Evolutionary conservation across 1,140 invertebrate species (phyloP).

Genomic region (Helicoverpa armigera): DNA sequence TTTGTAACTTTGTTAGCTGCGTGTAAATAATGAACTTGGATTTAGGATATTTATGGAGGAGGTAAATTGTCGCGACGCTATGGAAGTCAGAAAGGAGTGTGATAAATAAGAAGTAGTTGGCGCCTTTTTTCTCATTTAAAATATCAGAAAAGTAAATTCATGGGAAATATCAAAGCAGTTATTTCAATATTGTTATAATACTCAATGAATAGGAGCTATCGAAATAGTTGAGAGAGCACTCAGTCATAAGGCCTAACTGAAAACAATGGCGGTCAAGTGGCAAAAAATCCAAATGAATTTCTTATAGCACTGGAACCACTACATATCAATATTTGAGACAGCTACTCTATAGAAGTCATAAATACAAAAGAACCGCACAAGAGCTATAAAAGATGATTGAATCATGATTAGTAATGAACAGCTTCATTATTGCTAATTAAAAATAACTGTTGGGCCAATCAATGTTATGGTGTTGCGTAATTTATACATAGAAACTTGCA

Average conservation of each 20-base stretch:
- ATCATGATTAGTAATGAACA: constrained; percentile 31
- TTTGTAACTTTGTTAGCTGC: constrained; percentile 43
- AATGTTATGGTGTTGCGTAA: constrained; percentile 4
- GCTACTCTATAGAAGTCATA: constrained; percentile 5
- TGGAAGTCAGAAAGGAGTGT: constrained; percentile 9
- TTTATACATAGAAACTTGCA: not conserved
- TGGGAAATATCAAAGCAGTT: not conserved
- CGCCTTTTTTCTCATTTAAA: constrained; percentile 4
- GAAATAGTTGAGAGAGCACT: not conserved
- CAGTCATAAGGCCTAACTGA: not conserved
- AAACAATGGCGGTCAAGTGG: constrained; percentile 18
- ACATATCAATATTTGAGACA: constrained; percentile 17
- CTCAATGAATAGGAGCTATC: not conserved
- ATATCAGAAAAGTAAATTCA: not conserved
- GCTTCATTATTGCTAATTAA: constrained; percentile 39
- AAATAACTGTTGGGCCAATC: constrained; percentile 13
- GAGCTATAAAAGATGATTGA: constrained; percentile 7
- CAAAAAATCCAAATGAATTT: constrained; percentile 8
- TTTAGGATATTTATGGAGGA: constrained; percentile 29
- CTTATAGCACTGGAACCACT: constrained; percentile 4
- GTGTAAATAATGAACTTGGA: constrained; percentile 28
- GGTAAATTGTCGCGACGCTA: not conserved
- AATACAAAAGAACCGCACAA: constrained; percentile 18
- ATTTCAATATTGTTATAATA: too few species aligned
- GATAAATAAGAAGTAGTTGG: constrained; percentile 2